Base-by-base conservation (phyloP, 2,113 vertebrate species). In the Syngnathus typhle region DNA sequence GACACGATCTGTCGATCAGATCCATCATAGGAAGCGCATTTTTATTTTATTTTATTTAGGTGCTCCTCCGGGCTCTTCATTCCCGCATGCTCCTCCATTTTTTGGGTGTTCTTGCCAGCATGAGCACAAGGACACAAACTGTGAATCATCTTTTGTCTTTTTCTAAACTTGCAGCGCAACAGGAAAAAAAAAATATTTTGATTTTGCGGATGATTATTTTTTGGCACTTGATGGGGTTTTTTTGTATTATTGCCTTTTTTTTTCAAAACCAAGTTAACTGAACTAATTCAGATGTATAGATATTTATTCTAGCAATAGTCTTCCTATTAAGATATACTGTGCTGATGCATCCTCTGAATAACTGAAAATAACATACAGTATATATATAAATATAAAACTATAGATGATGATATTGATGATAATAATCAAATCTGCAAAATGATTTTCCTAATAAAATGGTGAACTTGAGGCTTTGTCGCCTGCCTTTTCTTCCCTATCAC, bases 281-380 rank as follows among this genome's bases (percentile, higher is more conserved):
- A 62, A 79, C 60, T 76, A 71, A 78, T 77, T 86, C 84, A 78
- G 73, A 83, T 89, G 84, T 90, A 87, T 82, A 86, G 79, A 86
- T 87, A 89, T 88, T 88, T 89, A 89, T 83, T 89, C 86, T 91
- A 91, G 90, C 89, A 90, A 91, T 91, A 91, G 90, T 91, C 89
- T 91, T 91, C 90, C 89, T 89, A 89, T 89, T 87, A 89, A 87
- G 79, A 90, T 89, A 91, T 89, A 89, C 87, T 89, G 88, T 91
- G 88, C 88, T 88, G 75, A 90, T 88, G 89, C 88, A 91, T 91
- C 88, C 82, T 86, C 85, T 85, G 84, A 88, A 83, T 88, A 88
- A 89, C 76, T 81, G 78, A 88, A 89, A 87, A 79, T 85, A 81
- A 76, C 64, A 82, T 1, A 75, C 72, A 80, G 10, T 58, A 36